Conservation (phyloP, 2,888 invertebrate genomes). For the Parnassius smintheus region DNA sequence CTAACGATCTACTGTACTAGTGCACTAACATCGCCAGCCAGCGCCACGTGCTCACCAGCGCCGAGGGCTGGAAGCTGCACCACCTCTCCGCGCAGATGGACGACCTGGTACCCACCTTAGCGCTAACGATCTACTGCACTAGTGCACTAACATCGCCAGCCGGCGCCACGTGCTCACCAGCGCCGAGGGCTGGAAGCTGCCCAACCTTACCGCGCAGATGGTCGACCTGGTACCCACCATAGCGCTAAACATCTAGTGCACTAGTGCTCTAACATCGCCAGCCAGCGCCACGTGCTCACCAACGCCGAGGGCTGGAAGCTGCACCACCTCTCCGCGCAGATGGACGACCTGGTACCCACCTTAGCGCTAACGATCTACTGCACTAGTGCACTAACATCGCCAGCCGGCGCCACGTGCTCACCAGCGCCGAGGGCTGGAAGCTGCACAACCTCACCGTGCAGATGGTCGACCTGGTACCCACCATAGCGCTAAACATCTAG, state of each 20-base stretch:
- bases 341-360: conserved; percentile 88
- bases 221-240: conserved; percentile 88
- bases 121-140: neutral
- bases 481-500: neutral
- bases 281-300: too few species aligned
- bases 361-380: neutral
- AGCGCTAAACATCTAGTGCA: neutral
- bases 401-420: too few species aligned
- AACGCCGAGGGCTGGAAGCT: too few species aligned
- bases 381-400: too few species aligned
- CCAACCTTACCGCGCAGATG: conserved; percentile 95
- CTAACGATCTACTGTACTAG: neutral
- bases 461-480: conserved; percentile 88
- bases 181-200: conserved; percentile 96
- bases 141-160: conserved; percentile 83
- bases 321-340: too few species aligned
- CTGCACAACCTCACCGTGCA: too few species aligned
- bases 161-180: conserved; percentile 93
- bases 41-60: conserved; percentile 91
- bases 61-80: conserved; percentile 97
- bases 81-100: conserved; percentile 96
- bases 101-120: conserved; percentile 85
- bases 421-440: too few species aligned
- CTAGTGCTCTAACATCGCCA: too few species aligned
- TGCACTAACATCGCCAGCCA: conserved; percentile 86